A percentile compares a stretch with the other conserved stretches of the same genome.
Conservation (phyloP, 2,888 invertebrate genomes). For the Amiota minor region DNA sequence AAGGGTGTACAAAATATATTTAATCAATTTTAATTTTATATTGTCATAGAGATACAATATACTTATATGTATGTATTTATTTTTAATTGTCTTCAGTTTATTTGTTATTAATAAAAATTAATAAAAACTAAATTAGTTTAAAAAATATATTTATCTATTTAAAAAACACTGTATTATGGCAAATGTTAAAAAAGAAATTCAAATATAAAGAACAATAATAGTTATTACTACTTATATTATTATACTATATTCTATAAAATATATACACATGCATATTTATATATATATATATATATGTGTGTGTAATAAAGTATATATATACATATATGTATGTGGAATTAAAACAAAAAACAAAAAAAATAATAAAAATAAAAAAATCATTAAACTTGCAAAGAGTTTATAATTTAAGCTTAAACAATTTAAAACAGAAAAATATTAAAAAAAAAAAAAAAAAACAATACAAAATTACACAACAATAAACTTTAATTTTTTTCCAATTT, state of each 20-base stretch:
- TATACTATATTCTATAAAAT: slow-evolving; percentile 58
- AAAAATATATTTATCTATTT: slow-evolving; percentile 13
- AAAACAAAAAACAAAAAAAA: slow-evolving; percentile 51
- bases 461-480: slow-evolving; percentile 45
- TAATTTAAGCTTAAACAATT: slow-evolving; percentile 25
- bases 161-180: slow-evolving; percentile 43
- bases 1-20: too few species aligned
- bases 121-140: slow-evolving; percentile 23
- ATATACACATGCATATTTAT: slow-evolving; percentile 49
- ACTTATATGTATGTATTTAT: too few species aligned
- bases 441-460: slow-evolving; percentile 42
- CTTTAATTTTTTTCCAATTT: slow-evolving; percentile 34
- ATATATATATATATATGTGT: slow-evolving; percentile 45
- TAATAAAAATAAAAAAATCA: slow-evolving; percentile 40
- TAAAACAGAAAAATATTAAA: slow-evolving; percentile 38
- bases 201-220: slow-evolving; percentile 74
- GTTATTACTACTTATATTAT: slow-evolving; percentile 73
- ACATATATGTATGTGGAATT: slow-evolving; percentile 54
- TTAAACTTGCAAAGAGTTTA: slow-evolving; percentile 31
- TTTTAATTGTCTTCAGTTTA: background rate
- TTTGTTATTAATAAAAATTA: slow-evolving; percentile 22
- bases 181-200: slow-evolving; percentile 57
- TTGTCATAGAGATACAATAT: too few species aligned
- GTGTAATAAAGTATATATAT: slow-evolving; percentile 45
- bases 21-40: too few species aligned